These are phyloP conservation scores for Penaeus chinensis DNA, from an alignment of 1,140 invertebrate genomes.

Conservation along the genomic window DNA sequence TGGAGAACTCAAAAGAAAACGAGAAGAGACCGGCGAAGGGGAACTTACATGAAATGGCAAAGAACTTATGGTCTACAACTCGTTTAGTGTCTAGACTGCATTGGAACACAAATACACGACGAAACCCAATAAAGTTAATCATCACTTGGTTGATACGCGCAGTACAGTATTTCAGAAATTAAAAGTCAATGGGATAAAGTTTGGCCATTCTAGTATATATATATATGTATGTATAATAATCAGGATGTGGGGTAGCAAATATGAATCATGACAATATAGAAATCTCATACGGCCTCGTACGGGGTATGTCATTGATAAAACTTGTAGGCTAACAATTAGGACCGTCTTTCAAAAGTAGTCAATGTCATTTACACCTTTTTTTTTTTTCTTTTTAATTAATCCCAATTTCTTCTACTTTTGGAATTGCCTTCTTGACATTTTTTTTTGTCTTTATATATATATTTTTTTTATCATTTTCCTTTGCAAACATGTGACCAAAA, in stretches of 20 bases:
- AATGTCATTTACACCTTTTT: too few species aligned
- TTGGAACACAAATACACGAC: slow-evolving; percentile 63
- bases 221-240: neutral
- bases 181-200: slow-evolving; percentile 66
- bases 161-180: slow-evolving; percentile 63
- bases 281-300: too few species aligned
- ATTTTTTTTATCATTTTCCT: slow-evolving; percentile 36
- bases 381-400: too few species aligned
- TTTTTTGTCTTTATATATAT: slow-evolving; percentile 24
- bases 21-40: slow-evolving; percentile 37
- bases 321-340: too few species aligned
- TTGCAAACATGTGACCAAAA: slow-evolving; percentile 63
- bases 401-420: too few species aligned
- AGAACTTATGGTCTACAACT: slow-evolving; percentile 54
- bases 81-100: slow-evolving; percentile 50
- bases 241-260: too few species aligned
- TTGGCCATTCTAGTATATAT: slow-evolving; percentile 66
- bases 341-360: too few species aligned
- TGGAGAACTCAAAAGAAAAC: slow-evolving; percentile 42
- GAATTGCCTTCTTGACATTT: neutral
- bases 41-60: slow-evolving; percentile 49
- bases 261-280: slow-evolving; percentile 18
- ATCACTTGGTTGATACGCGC: slow-evolving; percentile 58
- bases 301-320: too few species aligned
- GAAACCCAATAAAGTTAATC: slow-evolving; percentile 56